Percentiles rank a stretch among this genome's conserved stretches.
These are phyloP conservation scores for Thunnus maccoyii DNA, from an alignment of 2,113 vertebrate species.

Conservation along the genomic window DNA sequence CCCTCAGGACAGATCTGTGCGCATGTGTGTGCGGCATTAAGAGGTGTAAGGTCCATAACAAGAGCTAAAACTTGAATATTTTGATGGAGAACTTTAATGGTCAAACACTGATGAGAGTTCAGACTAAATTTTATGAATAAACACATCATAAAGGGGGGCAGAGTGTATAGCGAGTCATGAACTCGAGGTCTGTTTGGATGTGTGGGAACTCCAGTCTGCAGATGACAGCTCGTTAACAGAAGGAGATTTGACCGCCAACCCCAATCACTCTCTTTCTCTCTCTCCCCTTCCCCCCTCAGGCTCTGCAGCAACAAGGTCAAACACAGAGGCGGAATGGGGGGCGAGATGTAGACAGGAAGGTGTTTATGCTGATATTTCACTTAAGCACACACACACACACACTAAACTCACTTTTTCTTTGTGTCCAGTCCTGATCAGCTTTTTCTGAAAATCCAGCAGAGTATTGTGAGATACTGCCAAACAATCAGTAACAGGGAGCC, in stretches of 20 bases:
- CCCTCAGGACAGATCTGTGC: slow-evolving; percentile 34
- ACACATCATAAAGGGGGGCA: slow-evolving; percentile 22
- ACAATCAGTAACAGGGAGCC: background rate
- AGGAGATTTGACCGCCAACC: slow-evolving; percentile 69
- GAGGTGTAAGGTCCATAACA: background rate
- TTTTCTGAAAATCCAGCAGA: slow-evolving; percentile 19
- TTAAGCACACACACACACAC: background rate
- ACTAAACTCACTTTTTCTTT: background rate
- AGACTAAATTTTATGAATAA: slow-evolving; percentile 17
- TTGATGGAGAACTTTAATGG: slow-evolving; percentile 17
- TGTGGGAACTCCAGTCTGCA: slow-evolving; percentile 79
- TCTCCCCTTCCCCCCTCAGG: slow-evolving; percentile 30
- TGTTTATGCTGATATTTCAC: slow-evolving; percentile 33
- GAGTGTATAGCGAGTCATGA: slow-evolving; percentile 45
- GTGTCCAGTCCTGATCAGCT: slow-evolving; percentile 13
- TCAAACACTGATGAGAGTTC: slow-evolving; percentile 20
- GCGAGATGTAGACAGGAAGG: slow-evolving; percentile 14
- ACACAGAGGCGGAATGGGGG: slow-evolving; percentile 45
- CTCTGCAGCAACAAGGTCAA: slow-evolving; percentile 78
- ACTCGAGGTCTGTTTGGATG: slow-evolving; percentile 27
- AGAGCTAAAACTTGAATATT: background rate
- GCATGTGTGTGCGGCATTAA: slow-evolving; percentile 6
- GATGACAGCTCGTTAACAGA: slow-evolving; percentile 80
- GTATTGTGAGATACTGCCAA: background rate
- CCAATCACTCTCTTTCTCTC: slow-evolving; percentile 50